Base-by-base conservation (phyloP, 2,888 invertebrate species). In the Norana najaformis region DNA sequence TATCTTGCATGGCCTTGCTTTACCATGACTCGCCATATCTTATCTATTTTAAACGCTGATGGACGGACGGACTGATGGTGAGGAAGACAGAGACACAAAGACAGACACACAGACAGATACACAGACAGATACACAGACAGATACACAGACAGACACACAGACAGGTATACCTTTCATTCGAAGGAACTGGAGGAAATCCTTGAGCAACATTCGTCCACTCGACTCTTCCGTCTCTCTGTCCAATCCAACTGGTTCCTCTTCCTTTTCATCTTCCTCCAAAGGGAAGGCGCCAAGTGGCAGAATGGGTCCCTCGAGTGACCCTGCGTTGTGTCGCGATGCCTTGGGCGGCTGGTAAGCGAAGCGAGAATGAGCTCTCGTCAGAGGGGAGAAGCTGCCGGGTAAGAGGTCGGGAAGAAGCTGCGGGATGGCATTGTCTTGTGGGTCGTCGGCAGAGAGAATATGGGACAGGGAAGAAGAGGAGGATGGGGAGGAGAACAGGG, bases 111-210 rank as follows among this genome's bases (percentile, higher is more conserved):
- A 23, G 23, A 47, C 23, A 41, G 41, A 41, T 18, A 41, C 16
- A 41, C 41, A 14, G 41, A 41, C 13, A 41, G n/a, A n/a, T n/a
- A 41, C 3, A 41, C 18, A 41, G 41, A 41, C 53, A 69, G 30
- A 69, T n/a, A 13, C 11, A n/a, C 69, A 13, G 69, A 69, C n/a
- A n/a, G 69, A 69, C 69, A 69, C 30, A 69, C 69, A 69, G 16
- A 16, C 47, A 47, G 4, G 47, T 20, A n/a, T 85, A 85, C 85
- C 37, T 85, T 85, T 85, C 85, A 85, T 85, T 85, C 37, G 85
- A 35, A 85, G 85, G 23, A 85, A 85, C 37, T 85, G 85, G 14
- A 85, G 85, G 85, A 85, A 85, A 36, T 85, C 85, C 35, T 85
- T 37, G 85, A 85, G 16, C 37, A 85, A 37, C 35, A 36, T 85